Percentiles rank a stretch among this genome's conserved stretches.
phyloP scores from a whole-genome alignment of 2,113 vertebrate genomes.

The Zosterops japonicus region DNA sequence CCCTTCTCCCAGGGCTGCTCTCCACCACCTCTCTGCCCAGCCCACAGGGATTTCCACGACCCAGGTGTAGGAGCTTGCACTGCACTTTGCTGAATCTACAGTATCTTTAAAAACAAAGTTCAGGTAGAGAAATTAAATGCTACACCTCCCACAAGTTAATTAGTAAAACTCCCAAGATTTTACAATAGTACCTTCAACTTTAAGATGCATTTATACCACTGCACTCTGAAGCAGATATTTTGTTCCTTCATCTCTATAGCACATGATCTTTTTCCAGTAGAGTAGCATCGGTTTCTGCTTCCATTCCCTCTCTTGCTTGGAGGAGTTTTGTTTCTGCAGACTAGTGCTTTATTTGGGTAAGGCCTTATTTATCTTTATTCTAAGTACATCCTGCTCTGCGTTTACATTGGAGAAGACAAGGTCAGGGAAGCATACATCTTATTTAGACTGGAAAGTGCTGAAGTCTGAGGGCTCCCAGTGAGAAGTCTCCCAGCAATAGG shows the following conservation, averaged over 20 bases:
- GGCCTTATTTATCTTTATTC: constrained; percentile 65
- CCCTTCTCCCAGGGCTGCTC: background rate
- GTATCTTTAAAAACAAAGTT: background rate
- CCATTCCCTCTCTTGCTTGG: background rate
- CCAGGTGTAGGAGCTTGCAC: background rate
- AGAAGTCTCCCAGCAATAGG: background rate
- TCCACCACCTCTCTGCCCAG: background rate
- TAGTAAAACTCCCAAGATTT: background rate
- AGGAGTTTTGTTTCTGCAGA: constrained; percentile 24
- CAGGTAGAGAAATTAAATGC: background rate
- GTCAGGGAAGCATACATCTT: constrained; percentile 38
- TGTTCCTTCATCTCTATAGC: background rate
- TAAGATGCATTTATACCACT: background rate
- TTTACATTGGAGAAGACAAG: constrained; percentile 59
- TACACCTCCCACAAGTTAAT: background rate
- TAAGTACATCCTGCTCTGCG: constrained; percentile 62
- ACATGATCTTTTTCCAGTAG: background rate
- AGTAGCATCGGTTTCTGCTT: background rate
- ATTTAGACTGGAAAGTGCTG: constrained; percentile 52
- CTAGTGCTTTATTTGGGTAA: constrained; percentile 56
- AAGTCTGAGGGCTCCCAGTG: constrained; percentile 1
- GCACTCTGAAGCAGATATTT: background rate
- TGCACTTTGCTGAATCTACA: background rate
- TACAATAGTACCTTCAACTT: background rate
- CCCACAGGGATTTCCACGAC: background rate